Evolutionary conservation across 2,797 vertebrate species (phyloP).

Genomic region (Chloroceryle amazona): DNA sequence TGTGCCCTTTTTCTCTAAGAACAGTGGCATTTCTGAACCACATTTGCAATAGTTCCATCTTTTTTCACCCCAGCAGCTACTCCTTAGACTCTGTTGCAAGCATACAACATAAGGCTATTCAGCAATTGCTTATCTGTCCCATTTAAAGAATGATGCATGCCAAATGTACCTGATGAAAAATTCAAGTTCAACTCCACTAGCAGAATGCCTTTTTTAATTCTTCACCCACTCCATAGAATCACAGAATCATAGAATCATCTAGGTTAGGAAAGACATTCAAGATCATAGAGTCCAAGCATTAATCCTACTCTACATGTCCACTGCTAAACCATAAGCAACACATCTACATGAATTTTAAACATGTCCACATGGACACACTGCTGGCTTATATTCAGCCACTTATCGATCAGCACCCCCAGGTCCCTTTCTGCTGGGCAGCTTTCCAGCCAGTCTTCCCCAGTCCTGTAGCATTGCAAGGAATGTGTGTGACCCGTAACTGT

Average conservation of each 20-base stretch:
- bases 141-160: background rate
- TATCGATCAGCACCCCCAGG: too few species aligned
- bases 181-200: background rate
- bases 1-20: background rate
- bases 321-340: too few species aligned
- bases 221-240: background rate
- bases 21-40: background rate
- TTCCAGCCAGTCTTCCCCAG: too few species aligned
- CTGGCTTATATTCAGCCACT: too few species aligned
- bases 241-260: too few species aligned
- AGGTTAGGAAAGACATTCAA: too few species aligned
- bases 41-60: background rate
- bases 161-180: background rate
- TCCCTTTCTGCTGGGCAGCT: too few species aligned
- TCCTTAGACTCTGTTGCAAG: background rate
- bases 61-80: background rate
- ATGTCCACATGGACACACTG: too few species aligned
- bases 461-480: too few species aligned
- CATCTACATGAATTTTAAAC: too few species aligned
- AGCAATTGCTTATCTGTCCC: background rate
- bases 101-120: rapidly evolving
- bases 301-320: too few species aligned
- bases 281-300: too few species aligned
- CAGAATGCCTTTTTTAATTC: background rate
- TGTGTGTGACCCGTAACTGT: background rate